Base-by-base conservation (phyloP, 2,113 vertebrate species). In the Melozone crissalis region DNA sequence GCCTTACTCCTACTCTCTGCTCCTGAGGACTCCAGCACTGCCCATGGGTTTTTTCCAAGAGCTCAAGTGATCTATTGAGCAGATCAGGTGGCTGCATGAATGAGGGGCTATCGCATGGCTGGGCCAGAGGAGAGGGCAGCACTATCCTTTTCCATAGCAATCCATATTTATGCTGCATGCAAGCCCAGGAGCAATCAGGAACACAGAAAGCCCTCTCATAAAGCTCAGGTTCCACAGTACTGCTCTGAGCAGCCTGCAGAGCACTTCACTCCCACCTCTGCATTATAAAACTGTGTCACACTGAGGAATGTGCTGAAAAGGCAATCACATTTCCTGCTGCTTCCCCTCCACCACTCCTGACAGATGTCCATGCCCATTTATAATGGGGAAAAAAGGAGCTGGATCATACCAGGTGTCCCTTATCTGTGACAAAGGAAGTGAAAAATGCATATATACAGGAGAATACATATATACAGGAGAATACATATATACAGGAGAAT, bases 21-120 rank as follows among this genome's bases (percentile, higher is more conserved):
- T 69, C 18, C 69, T 8, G 23, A 4, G 16, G 30, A 24, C 41
- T 74, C 63, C 43, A 5, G 39, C 61, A 37, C 2, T 5, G 54
- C 61, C 5, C 30, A 31, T 0, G 4, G 76, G 2, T 15, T 69
- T 84, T 69, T 93, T 90, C 86, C 94, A 93, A 2, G 55, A 81
- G 94, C 88, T 85, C 20, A 5, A 68, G 49, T 39, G 65, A 69
- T 89, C 63, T 93, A 67, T 77, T 84, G 57, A 80, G 2, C 65
- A 66, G 80, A 88, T 96, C 93, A 90, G 83, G 68, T 90, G 83
- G 94, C 94, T 77, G 90, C 67, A 88, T 92, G 80, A 92, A 89
- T 55, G 76, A 93, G 90, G 79, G 37, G 65, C 92, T 96, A 90
- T 93, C 68, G 12, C 73, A 74, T 92, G 73, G 94, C 90, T 8